phyloP scores from a whole-genome alignment of 2,888 invertebrate species.

The Dicranocentrus wangi region DNA sequence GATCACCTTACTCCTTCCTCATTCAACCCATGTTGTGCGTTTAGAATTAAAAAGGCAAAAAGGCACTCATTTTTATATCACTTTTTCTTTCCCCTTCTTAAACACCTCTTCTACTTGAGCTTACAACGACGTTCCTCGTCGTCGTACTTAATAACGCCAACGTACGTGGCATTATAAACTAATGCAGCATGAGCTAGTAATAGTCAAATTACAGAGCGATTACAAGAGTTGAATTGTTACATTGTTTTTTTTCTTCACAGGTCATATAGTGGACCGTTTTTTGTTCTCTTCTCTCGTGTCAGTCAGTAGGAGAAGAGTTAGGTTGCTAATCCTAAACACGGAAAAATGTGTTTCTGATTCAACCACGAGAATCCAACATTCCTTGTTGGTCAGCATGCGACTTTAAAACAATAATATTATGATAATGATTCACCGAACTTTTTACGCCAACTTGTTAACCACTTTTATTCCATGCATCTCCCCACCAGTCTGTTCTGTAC shows the following conservation, averaged over 20 bases:
- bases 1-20: neutral
- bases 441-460: conserved; percentile 59
- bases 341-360: conserved; percentile 31
- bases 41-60: conserved; percentile 20
- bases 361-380: neutral
- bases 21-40: neutral
- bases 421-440: conserved; percentile 23
- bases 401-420: conserved; percentile 32
- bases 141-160: no score
- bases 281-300: conserved; percentile 11
- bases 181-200: no score
- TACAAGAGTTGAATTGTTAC: neutral
- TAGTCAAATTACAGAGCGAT: conserved; percentile 15
- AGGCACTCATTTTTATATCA: conserved; percentile 10
- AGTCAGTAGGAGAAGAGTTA: conserved; percentile 36
- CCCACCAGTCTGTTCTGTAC: neutral
- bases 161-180: no score
- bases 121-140: no score
- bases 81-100: neutral
- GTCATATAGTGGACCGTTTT: neutral
- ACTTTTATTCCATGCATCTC: conserved; percentile 31
- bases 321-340: conserved; percentile 44
- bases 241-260: neutral
- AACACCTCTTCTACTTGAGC: no score
- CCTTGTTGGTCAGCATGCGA: neutral